Evolutionary conservation across 2,888 invertebrate genomes (phyloP).

Genomic region (Lithophane ornitopus): DNA sequence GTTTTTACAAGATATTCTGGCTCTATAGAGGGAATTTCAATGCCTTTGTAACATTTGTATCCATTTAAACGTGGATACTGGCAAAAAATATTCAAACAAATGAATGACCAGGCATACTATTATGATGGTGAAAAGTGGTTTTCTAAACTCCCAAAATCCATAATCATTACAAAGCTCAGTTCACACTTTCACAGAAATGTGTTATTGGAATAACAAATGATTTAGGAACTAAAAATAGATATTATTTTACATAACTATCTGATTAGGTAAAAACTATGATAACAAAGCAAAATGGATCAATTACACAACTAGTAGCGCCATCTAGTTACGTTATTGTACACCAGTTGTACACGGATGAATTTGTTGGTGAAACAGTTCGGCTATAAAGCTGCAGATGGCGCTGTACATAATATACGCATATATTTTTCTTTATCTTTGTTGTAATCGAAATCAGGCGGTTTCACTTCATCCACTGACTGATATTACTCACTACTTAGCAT

Average conservation of each 20-base stretch:
- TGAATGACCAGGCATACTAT: background rate
- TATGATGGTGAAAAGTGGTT: background rate
- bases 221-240: background rate
- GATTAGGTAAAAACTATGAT: constrained; percentile 22
- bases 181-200: background rate
- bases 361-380: constrained; percentile 2
- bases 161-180: background rate
- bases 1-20: background rate
- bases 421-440: background rate
- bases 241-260: constrained; percentile 13
- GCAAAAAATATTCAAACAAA: background rate
- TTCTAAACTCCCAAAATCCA: background rate
- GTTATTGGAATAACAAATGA: background rate
- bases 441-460: background rate
- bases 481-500: constrained; percentile 1
- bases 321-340: constrained; percentile 33
- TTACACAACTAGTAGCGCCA: constrained; percentile 16
- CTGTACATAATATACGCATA: background rate
- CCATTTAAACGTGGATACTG: background rate
- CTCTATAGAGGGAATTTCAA: background rate
- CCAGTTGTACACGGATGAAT: background rate
- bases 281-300: constrained; percentile 12
- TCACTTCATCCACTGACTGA: background rate
- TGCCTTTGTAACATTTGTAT: background rate
- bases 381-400: constrained; percentile 40